These are phyloP conservation scores for Agrotis exclamationis DNA, from an alignment of 2,888 invertebrate species.

Conservation along the genomic window DNA sequence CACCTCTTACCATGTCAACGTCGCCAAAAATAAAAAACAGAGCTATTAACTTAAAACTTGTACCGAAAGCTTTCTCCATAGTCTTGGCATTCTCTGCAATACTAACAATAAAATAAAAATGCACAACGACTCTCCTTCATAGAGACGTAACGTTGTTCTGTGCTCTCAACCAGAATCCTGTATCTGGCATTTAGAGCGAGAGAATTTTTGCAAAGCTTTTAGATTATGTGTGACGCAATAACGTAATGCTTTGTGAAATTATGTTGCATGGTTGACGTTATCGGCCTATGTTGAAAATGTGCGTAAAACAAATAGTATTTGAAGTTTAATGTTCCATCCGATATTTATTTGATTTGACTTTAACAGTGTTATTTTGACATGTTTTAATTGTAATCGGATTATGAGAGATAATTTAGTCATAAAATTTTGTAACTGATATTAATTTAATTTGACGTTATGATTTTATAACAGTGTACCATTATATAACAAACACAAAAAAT, in stretches of 20 bases:
- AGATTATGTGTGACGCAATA: conserved; percentile 15
- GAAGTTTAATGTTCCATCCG: not conserved
- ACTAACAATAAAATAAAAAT: conserved; percentile 66
- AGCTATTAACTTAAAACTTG: conserved; percentile 53
- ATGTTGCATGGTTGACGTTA: conserved; percentile 17
- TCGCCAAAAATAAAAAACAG: conserved; percentile 43
- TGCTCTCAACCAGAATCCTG: conserved; percentile 47
- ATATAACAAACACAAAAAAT: too few relatives aligned
- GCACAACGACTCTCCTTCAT: conserved; percentile 59
- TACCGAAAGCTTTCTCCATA: conserved; percentile 45
- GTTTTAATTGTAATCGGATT: not conserved
- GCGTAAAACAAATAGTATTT: not conserved
- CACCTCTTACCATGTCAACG: conserved; percentile 13
- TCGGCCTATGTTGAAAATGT: not conserved
- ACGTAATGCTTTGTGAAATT: conserved; percentile 21
- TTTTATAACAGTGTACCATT: not conserved
- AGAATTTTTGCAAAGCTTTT: conserved; percentile 39
- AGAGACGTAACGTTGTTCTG: conserved; percentile 61
- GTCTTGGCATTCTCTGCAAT: conserved; percentile 57
- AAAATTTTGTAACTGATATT: not conserved
- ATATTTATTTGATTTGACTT: not conserved
- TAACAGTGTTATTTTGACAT: not conserved
- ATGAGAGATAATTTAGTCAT: too few relatives aligned
- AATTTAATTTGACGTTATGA: not conserved
- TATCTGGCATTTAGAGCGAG: conserved; percentile 51